Percentiles rank a stretch among this genome's conserved stretches.
phyloP scores from a whole-genome alignment of 2,113 vertebrate genomes.

The Phrynocephalus versicolor region DNA sequence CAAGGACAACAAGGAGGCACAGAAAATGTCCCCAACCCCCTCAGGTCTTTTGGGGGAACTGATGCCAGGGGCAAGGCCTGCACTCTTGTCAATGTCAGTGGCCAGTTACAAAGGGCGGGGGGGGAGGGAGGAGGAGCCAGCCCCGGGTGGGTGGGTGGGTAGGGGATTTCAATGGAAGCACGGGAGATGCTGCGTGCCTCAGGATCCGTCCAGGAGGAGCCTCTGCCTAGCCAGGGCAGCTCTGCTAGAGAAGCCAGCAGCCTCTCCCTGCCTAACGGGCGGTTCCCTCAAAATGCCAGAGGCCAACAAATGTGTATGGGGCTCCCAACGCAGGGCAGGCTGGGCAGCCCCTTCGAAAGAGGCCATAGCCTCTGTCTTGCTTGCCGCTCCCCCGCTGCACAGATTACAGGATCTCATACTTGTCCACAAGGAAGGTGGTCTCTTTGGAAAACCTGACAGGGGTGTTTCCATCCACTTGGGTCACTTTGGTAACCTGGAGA shows the following conservation, averaged over 20 bases:
- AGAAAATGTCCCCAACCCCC: background rate
- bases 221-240: slow-evolving; percentile 29
- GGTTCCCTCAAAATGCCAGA: slow-evolving; percentile 56
- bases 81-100: background rate
- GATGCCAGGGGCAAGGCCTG: no score
- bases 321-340: slow-evolving; percentile 52
- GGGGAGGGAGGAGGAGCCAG: background rate
- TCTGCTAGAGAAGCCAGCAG: slow-evolving; percentile 72
- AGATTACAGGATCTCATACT: slow-evolving; percentile 96
- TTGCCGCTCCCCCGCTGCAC: slow-evolving; percentile 20
- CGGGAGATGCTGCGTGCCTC: slow-evolving; percentile 3
- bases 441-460: slow-evolving; percentile 91
- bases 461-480: slow-evolving; percentile 87
- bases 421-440: slow-evolving; percentile 95
- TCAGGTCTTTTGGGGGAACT: no score
- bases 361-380: slow-evolving; percentile 67
- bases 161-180: slow-evolving; percentile 5
- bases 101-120: background rate
- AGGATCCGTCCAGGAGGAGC: no score
- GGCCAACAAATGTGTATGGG: slow-evolving; percentile 37
- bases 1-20: background rate
- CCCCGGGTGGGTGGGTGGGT: slow-evolving; percentile 24
- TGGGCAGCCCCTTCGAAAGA: slow-evolving; percentile 64
- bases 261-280: slow-evolving; percentile 68
- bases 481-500: slow-evolving; percentile 93